Percentiles rank a stretch among this genome's conserved stretches.
Conservation (phyloP, 2,888 invertebrate species). For the Amaurobius ferox region DNA sequence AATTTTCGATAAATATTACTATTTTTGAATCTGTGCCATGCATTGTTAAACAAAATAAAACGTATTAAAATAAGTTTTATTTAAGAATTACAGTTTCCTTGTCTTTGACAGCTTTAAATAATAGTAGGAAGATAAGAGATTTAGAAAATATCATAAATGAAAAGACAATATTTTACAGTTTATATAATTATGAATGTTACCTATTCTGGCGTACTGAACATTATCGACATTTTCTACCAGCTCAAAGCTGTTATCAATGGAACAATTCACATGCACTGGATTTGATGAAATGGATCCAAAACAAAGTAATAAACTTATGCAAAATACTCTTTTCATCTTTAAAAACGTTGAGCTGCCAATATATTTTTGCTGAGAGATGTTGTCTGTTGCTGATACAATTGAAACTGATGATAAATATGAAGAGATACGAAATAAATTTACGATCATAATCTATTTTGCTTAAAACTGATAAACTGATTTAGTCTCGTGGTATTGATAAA, state of each 20-base stretch:
- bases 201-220: slow-evolving; percentile 20
- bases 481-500: slow-evolving; percentile 2
- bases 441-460: slow-evolving; percentile 8
- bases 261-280: background rate
- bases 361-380: background rate
- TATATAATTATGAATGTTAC: too few species aligned
- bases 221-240: background rate
- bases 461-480: slow-evolving; percentile 11
- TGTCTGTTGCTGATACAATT: background rate
- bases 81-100: too few species aligned
- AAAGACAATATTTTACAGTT: too few species aligned
- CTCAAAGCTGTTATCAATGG: background rate
- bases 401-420: background rate
- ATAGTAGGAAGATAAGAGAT: too few species aligned
- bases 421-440: background rate
- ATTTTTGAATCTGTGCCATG: too few species aligned
- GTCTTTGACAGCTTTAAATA: too few species aligned
- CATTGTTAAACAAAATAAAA: too few species aligned
- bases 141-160: too few species aligned
- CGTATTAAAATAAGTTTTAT: too few species aligned
- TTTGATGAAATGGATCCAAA: background rate
- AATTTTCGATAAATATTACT: too few species aligned
- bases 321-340: background rate
- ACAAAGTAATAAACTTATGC: background rate
- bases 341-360: background rate